phyloP scores from a whole-genome alignment of 2,888 invertebrate species.

The Heteropelma amictum region DNA sequence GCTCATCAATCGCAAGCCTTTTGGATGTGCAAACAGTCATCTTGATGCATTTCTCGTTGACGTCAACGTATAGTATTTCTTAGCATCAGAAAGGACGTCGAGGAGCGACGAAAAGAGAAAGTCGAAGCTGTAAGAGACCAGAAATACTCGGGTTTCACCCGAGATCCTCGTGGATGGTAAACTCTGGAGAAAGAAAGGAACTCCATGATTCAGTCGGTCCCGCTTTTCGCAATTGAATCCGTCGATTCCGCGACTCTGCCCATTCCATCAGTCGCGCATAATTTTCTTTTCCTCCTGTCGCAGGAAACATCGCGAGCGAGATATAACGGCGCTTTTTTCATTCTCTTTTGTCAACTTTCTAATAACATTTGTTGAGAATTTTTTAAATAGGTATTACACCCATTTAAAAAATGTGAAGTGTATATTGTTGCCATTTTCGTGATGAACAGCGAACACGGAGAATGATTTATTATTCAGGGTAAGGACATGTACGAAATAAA shows the following conservation, averaged over 20 bases:
- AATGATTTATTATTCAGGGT: background rate
- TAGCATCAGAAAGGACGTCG: background rate
- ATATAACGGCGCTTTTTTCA: background rate
- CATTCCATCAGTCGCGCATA: no score
- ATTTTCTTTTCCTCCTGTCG: background rate
- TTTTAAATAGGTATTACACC: background rate
- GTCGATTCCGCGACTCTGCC: no score
- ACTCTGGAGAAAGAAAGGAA: constrained; percentile 1
- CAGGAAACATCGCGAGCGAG: no score
- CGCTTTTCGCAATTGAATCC: constrained; percentile 37
- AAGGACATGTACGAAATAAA: no score
- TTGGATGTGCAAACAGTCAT: background rate
- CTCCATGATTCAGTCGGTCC: constrained; percentile 20
- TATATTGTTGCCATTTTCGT: background rate
- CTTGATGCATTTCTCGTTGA: constrained; percentile 15
- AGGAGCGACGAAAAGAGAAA: constrained; percentile 16
- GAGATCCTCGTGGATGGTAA: constrained; percentile 6
- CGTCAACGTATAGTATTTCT: constrained; percentile 5
- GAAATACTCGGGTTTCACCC: constrained; percentile 7
- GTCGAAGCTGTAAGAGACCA: constrained; percentile 9
- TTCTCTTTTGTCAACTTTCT: background rate
- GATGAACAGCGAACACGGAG: background rate
- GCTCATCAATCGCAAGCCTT: background rate
- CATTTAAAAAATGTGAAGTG: background rate
- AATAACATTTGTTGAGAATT: no score